Evolutionary conservation across 1,140 invertebrate species (phyloP).

Genomic region (Oryctes rhinoceros): DNA sequence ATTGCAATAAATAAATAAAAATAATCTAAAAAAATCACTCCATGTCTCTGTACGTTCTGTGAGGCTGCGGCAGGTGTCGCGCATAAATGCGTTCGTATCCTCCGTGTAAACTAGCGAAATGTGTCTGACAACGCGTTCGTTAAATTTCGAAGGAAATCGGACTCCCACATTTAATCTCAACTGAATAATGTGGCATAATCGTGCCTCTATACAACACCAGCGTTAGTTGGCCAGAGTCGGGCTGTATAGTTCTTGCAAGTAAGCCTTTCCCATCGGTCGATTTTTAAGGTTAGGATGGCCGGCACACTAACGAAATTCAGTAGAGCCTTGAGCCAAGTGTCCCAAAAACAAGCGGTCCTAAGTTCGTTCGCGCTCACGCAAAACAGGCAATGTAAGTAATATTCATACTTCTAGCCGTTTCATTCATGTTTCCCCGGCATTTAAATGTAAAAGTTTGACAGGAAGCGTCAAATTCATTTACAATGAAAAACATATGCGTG

Average conservation of each 20-base stretch:
- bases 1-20: too few relatives aligned
- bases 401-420: background rate
- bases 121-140: conserved; percentile 38
- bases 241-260: conserved; percentile 18
- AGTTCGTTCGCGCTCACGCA: conserved; percentile 34
- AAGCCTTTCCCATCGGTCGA: conserved; percentile 13
- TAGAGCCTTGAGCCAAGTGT: conserved; percentile 45
- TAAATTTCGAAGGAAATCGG: conserved; percentile 41
- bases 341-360: conserved; percentile 43
- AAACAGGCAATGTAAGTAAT: conserved; percentile 48
- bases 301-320: conserved; percentile 57
- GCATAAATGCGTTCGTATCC: background rate
- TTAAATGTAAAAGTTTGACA: background rate
- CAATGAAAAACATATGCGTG: too few relatives aligned
- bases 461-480: background rate
- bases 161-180: conserved; percentile 42
- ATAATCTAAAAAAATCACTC: background rate
- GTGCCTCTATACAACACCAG: background rate
- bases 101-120: conserved; percentile 37
- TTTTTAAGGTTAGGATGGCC: conserved; percentile 56
- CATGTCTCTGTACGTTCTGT: background rate
- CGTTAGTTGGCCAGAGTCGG: background rate
- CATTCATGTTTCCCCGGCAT: background rate
- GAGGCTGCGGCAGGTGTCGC: background rate
- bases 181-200: conserved; percentile 18